Evolutionary conservation across 2,797 vertebrate species (phyloP).

Genomic region (Thalassophryne amazonica): DNA sequence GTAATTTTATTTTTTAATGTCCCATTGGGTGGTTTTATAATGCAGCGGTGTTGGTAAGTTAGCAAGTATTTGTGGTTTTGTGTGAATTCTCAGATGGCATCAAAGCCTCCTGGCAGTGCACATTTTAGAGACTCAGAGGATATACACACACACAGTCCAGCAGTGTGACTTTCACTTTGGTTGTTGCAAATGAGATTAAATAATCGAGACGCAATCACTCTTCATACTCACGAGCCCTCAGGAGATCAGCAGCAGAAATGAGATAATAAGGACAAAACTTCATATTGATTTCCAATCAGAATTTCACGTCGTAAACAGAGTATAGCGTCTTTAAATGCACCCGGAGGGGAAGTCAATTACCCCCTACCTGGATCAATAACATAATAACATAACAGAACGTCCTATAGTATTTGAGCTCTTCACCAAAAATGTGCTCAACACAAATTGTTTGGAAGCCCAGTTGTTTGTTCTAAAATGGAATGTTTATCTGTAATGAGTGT

Average conservation of each 20-base stretch:
- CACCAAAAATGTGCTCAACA: constrained; percentile 42
- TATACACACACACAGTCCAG: constrained; percentile 28
- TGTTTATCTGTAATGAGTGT: constrained; percentile 21
- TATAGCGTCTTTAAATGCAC: constrained; percentile 20
- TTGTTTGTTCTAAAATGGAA: constrained; percentile 24
- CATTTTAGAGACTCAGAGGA: constrained; percentile 22
- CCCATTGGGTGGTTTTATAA: too few species aligned
- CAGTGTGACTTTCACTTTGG: constrained; percentile 40
- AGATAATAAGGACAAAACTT: constrained; percentile 58
- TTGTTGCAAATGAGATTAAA: constrained; percentile 40
- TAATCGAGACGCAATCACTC: constrained; percentile 35
- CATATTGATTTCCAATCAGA: constrained; percentile 49
- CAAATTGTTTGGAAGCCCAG: constrained; percentile 40
- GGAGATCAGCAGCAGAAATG: constrained; percentile 39
- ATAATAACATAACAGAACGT: constrained; percentile 37
- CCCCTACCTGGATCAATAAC: constrained; percentile 41
- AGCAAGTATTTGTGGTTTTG: constrained; percentile 2
- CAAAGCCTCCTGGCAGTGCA: constrained; percentile 4
- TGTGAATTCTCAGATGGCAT: constrained; percentile 3
- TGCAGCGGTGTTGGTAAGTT: neutral
- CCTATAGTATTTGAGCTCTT: constrained; percentile 27
- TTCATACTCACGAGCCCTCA: constrained; percentile 13
- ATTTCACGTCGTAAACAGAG: constrained; percentile 51
- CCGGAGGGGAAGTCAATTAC: constrained; percentile 45
- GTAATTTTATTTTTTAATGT: too few species aligned